A percentile compares a stretch with the other conserved stretches of the same genome.
These are phyloP conservation scores for Oryzias javanicus DNA, from an alignment of 2,113 vertebrate species.

Conservation along the genomic window DNA sequence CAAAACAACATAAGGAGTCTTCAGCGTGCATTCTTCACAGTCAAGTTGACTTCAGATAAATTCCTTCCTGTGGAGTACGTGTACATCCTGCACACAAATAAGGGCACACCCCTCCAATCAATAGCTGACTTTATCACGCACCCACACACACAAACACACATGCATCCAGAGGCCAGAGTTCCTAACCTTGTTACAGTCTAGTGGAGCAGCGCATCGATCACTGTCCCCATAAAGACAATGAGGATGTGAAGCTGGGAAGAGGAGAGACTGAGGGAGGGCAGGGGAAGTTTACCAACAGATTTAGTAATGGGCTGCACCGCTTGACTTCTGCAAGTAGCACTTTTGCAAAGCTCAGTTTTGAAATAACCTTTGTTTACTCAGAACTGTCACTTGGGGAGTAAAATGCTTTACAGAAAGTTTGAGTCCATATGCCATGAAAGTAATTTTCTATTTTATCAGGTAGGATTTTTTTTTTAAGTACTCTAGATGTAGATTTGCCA, in stretches of 20 bases:
- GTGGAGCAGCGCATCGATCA: conserved; percentile 57
- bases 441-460: too few relatives aligned
- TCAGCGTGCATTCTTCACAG: conserved; percentile 26
- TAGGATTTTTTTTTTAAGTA: too few relatives aligned
- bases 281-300: conserved; percentile 23
- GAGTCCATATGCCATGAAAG: too few relatives aligned
- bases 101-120: conserved; percentile 17
- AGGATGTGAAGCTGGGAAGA: conserved; percentile 17
- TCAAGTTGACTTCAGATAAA: conserved; percentile 31
- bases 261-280: conserved; percentile 3
- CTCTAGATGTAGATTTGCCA: too few relatives aligned
- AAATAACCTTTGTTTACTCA: neutral
- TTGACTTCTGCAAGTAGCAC: conserved; percentile 9
- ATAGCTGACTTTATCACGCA: conserved; percentile 13
- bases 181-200: conserved; percentile 54
- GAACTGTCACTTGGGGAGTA: too few relatives aligned
- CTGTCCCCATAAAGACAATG: conserved; percentile 45
- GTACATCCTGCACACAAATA: conserved; percentile 9
- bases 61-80: conserved; percentile 14
- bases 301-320: conserved; percentile 1
- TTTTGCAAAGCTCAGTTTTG: neutral
- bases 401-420: neutral
- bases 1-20: conserved; percentile 23
- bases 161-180: conserved; percentile 45
- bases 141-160: conserved; percentile 14